Evolutionary conservation across 2,113 vertebrate genomes (phyloP).

Genomic region (Microtus montanus): DNA sequence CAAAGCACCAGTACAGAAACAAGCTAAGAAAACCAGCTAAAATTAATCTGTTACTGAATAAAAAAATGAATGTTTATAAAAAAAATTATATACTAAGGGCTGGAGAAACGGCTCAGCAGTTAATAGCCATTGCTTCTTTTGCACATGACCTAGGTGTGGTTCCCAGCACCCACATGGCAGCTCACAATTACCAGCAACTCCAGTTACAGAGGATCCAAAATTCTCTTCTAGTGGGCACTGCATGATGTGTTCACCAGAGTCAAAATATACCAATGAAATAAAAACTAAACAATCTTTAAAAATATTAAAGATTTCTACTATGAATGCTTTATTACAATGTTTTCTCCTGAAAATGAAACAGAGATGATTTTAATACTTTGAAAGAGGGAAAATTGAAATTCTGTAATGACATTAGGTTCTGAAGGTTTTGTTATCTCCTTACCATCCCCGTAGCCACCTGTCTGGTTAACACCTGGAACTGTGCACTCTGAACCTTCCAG

Average conservation of each 20-base stretch:
- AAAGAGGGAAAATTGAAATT: background rate
- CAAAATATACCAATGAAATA: background rate
- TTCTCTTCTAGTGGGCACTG: background rate
- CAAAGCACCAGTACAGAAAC: background rate
- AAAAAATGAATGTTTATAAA: background rate
- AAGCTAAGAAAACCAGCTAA: constrained; percentile 17
- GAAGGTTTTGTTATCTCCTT: constrained; percentile 24
- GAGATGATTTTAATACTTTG: background rate
- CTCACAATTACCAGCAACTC: background rate
- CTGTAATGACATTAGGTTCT: constrained; percentile 9
- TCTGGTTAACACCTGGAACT: constrained; percentile 28
- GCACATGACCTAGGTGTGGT: background rate
- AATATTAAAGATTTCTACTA: constrained; percentile 1
- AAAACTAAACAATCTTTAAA: background rate
- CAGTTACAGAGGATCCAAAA: background rate
- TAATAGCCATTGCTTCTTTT: background rate
- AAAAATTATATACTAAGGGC: background rate
- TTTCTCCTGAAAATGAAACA: constrained; percentile 27
- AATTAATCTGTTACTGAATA: background rate
- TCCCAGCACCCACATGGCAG: background rate
- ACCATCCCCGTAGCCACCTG: background rate
- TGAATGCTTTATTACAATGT: constrained; percentile 19
- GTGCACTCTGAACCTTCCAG: background rate
- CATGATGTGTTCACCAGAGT: background rate
- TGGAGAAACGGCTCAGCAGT: background rate